A percentile compares a stretch with the other conserved stretches of the same genome.
phyloP scores from a whole-genome alignment of 2,113 vertebrate species.

The Nerophis lumbriciformis region DNA sequence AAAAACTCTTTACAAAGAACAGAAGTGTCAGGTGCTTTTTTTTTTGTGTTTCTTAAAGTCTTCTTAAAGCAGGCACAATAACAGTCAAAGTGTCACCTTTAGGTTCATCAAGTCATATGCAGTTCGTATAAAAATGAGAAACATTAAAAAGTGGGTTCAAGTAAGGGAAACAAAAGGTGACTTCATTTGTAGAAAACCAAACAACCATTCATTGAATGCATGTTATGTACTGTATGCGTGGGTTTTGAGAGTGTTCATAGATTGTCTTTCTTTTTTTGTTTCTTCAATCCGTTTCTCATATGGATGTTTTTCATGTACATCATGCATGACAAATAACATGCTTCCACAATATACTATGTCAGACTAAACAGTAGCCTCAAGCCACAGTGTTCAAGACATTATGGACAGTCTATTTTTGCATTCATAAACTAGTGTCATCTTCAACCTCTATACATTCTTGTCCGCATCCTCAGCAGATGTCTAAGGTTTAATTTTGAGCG shows the following conservation, averaged over 20 bases:
- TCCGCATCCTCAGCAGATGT: constrained; percentile 21
- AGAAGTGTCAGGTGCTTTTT: constrained; percentile 14
- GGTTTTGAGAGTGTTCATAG: no score
- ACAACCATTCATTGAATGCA: background rate
- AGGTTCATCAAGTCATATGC: constrained; percentile 4
- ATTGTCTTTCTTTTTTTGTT: no score
- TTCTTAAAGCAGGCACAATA: constrained; percentile 32
- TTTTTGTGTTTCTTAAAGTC: background rate
- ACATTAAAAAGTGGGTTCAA: background rate
- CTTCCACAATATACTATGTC: constrained; percentile 5
- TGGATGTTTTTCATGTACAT: no score
- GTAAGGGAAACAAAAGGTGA: background rate
- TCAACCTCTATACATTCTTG: constrained; percentile 8
- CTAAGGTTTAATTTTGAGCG: background rate
- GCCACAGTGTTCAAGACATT: constrained; percentile 12
- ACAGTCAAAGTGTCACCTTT: constrained; percentile 22
- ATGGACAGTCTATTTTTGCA: background rate
- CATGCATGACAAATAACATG: no score
- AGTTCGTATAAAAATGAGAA: constrained; percentile 2
- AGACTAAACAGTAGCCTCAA: constrained; percentile 3
- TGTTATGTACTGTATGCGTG: background rate
- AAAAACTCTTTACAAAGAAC: background rate
- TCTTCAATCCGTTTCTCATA: background rate
- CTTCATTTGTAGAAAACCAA: no score
- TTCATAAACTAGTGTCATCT: constrained; percentile 12